A percentile compares a stretch with the other conserved stretches of the same genome.
These are phyloP conservation scores for Sericinus montela DNA, from an alignment of 2,888 invertebrate genomes.

Conservation along the genomic window DNA sequence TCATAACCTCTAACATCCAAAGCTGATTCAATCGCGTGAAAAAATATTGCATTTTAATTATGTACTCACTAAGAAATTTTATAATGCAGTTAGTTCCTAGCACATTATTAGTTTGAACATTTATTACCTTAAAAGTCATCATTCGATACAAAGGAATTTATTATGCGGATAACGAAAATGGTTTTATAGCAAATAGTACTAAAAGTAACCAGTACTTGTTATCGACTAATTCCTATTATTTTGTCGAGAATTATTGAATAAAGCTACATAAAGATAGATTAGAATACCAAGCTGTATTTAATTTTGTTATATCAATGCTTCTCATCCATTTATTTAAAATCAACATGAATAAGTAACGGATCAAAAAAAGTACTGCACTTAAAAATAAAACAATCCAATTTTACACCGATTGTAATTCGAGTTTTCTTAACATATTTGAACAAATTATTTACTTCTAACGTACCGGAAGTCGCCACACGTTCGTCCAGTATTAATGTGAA, in stretches of 20 bases:
- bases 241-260: no score
- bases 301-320: no score
- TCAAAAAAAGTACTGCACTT: constrained; percentile 40
- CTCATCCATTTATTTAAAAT: neutral
- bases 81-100: constrained; percentile 28
- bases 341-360: constrained; percentile 22
- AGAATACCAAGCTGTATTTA: no score
- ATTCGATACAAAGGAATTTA: constrained; percentile 15
- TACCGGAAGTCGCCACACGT: constrained; percentile 13
- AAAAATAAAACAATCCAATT: constrained; percentile 29
- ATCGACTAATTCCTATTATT: constrained; percentile 39
- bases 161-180: no score
- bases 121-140: constrained; percentile 27
- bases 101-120: constrained; percentile 32
- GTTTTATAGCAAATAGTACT: constrained; percentile 25
- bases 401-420: constrained; percentile 38
- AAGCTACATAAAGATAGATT: no score
- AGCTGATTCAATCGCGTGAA: constrained; percentile 61
- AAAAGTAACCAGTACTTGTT: constrained; percentile 29
- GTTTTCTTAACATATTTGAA: constrained; percentile 31
- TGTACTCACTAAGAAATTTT: constrained; percentile 30
- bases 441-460: constrained; percentile 28
- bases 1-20: constrained; percentile 60
- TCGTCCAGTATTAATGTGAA: neutral
- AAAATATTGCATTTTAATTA: constrained; percentile 59